Evolutionary conservation across 2,888 invertebrate genomes (phyloP).

Genomic region (Drosophila glabriapex): DNA sequence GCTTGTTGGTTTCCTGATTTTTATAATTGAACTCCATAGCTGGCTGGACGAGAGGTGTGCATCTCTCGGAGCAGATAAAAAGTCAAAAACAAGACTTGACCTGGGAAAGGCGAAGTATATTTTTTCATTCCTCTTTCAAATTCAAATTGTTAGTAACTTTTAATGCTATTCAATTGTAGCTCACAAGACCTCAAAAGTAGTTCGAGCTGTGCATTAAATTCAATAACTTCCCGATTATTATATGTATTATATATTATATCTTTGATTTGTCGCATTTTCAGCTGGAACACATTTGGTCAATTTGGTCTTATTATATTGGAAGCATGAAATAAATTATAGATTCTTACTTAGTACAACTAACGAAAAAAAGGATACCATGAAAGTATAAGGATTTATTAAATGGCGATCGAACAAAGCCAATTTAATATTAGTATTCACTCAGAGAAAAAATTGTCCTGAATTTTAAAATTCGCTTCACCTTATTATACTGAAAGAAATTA

Average conservation of each 20-base stretch:
- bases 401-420: not conserved
- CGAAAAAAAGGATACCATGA: not conserved
- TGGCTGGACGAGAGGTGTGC: not conserved
- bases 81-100: not conserved
- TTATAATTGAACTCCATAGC: not conserved
- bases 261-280: not conserved
- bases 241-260: not conserved
- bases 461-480: too few relatives aligned
- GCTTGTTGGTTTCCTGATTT: not conserved
- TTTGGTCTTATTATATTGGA: not conserved
- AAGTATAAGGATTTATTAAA: not conserved
- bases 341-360: not conserved
- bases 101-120: not conserved
- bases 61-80: not conserved
- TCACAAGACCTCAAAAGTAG: too few relatives aligned
- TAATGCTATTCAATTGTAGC: too few relatives aligned
- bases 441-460: not conserved
- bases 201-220: not conserved
- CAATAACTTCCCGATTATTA: not conserved
- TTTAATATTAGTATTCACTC: not conserved
- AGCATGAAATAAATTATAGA: not conserved
- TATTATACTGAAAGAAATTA: not conserved
- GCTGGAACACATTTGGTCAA: not conserved
- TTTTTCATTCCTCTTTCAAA: not conserved
- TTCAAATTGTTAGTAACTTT: not conserved